Evolutionary conservation across 2,797 vertebrate genomes (phyloP), one percentile per base, ranked within the genome.

Genomic region (Spinus olivaceus): DNA sequence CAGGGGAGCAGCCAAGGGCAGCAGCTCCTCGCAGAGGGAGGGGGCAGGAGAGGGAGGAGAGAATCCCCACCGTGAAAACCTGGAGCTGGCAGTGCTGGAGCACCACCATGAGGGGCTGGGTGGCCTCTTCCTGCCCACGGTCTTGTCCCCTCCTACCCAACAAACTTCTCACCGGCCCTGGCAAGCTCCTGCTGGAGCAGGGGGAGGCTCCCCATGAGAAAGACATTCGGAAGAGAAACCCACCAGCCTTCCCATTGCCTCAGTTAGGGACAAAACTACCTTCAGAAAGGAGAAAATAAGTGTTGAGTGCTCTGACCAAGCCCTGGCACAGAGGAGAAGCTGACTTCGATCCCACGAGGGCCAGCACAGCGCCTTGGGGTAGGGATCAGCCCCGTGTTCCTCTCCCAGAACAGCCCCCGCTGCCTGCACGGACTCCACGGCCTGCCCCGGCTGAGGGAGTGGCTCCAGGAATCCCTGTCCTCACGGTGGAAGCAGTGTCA

Each of bases 251-350:
- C 88, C 81, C 8, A 0, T 24, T 94, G 64, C 54, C 81, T 79
- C 20, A 1, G 53, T 72, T 21, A 61, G 60, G 70, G 81, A 77
- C 79, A 86, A 80, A 96, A 86, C 81, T 73, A 93, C 88, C 71
- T 92, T 86, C 83, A 39, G 39, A 86, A 88, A 81, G 57, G 86
- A 90, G 73, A 66, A 94, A 90, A 5, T 30, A 86, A 44, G 81
- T 61, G 76, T 79, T 33, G 90, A 70, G 77, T 4, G 24, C 89
- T 95, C 88, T 70, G 77, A 79, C 86, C 71, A 61, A 88, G 60
- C 76, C 79, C 61, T 15, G 15, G 76, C 11, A 14, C 83, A 63
- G 88, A 83, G 59, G 61, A 88, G 87, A 94, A 88, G 89, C 85
- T n/a, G 84, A 90, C 67, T 82, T 72, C 1, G 6, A 90, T 91